A percentile compares a stretch with the other conserved stretches of the same genome.
phyloP scores from a whole-genome alignment of 1,140 invertebrate species.

The Drosophila littoralis region DNA sequence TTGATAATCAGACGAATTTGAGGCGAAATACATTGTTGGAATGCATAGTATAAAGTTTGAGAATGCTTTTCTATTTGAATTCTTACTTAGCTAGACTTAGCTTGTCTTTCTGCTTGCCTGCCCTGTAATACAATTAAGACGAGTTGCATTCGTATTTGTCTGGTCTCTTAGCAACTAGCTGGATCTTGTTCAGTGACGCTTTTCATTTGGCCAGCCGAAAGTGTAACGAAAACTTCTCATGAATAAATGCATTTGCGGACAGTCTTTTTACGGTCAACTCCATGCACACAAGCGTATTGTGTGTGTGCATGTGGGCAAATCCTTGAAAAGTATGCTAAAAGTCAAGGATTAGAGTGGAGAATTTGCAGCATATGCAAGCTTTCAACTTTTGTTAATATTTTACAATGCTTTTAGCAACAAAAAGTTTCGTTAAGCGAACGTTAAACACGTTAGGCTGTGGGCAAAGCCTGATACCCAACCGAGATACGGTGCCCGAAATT shows the following conservation, averaged over 20 bases:
- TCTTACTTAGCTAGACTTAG: conserved; percentile 6
- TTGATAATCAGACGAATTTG: background rate
- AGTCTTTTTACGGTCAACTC: conserved; percentile 51
- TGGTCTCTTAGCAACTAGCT: conserved; percentile 20
- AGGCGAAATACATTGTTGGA: background rate
- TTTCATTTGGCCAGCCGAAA: conserved; percentile 27
- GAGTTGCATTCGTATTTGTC: conserved; percentile 26
- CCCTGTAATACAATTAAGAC: conserved; percentile 61
- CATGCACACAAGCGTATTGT: conserved; percentile 8
- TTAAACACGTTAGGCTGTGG: conserved; percentile 31
- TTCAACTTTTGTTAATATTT: conserved; percentile 55
- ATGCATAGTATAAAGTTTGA: background rate
- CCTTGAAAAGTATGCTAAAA: conserved; percentile 49
- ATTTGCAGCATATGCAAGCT: conserved; percentile 50
- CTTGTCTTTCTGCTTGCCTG: conserved; percentile 55
- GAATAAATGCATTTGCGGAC: conserved; percentile 65
- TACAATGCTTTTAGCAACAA: conserved; percentile 28
- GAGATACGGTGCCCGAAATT: background rate
- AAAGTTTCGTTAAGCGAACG: conserved; percentile 2
- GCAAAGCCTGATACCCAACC: background rate
- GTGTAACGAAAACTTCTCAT: conserved; percentile 50
- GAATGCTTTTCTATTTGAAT: conserved; percentile 7
- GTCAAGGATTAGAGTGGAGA: conserved; percentile 55
- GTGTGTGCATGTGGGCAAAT: conserved; percentile 14
- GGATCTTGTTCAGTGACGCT: conserved; percentile 30